Evolutionary conservation across 2,113 vertebrate genomes (phyloP).

Genomic region (Canis aureus): DNA sequence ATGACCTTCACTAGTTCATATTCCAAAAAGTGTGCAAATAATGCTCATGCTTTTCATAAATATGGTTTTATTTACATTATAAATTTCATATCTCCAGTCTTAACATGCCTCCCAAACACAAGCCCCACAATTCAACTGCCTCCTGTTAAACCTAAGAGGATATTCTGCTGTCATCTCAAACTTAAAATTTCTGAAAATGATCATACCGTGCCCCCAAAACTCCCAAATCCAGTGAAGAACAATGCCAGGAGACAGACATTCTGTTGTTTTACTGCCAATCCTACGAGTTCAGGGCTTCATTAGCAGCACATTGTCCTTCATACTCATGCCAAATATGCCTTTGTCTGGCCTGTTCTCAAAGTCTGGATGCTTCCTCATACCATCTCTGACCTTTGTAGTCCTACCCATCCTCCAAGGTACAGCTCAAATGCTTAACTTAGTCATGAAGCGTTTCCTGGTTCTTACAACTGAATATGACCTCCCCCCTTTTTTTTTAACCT

Average conservation of each 20-base stretch:
- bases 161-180: slow-evolving; percentile 10
- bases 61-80: not conserved
- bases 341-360: not conserved
- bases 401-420: not conserved
- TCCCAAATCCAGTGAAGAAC: not conserved
- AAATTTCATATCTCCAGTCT: slow-evolving; percentile 17
- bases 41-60: not conserved
- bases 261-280: slow-evolving; percentile 25
- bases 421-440: not conserved
- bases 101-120: not conserved
- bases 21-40: not conserved
- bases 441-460: not conserved
- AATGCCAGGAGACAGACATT: not conserved
- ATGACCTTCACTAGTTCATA: not conserved
- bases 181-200: slow-evolving; percentile 34
- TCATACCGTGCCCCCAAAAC: not conserved
- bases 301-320: not conserved
- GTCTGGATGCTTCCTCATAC: not conserved
- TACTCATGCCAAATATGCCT: not conserved
- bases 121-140: not conserved
- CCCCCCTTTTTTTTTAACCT: not conserved
- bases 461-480: not conserved
- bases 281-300: not conserved
- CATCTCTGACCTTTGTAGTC: slow-evolving; percentile 33
- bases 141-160: not conserved